Conservation (phyloP, 2,797 vertebrate species). For the Catostomus latipinnis region DNA sequence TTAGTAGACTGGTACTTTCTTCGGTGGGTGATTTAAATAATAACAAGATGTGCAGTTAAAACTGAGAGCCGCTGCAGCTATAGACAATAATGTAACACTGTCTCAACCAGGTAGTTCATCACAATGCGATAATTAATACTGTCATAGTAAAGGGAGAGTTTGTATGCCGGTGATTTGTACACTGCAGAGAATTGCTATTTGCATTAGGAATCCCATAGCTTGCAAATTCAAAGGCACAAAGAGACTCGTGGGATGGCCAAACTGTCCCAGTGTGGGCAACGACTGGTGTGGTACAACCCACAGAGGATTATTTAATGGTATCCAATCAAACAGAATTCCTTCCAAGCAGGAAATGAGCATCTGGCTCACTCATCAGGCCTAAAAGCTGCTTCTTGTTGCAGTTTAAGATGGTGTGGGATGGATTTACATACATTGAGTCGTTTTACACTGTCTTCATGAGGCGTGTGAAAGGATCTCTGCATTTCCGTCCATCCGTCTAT, state of each 20-base stretch:
- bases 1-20: no score
- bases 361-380: not conserved
- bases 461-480: not conserved
- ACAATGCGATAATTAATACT: slow-evolving; percentile 20
- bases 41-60: not conserved
- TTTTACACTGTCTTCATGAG: not conserved
- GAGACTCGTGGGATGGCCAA: not conserved
- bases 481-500: not conserved
- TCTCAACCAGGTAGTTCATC: slow-evolving; percentile 15
- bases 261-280: not conserved
- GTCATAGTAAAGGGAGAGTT: not conserved
- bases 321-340: not conserved
- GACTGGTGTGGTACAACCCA: slow-evolving; percentile 1
- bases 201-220: slow-evolving; percentile 11
- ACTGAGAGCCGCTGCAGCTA: not conserved
- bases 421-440: not conserved
- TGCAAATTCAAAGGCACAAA: slow-evolving; percentile 30
- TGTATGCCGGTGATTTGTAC: slow-evolving; percentile 6
- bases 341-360: not conserved
- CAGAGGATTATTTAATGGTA: slow-evolving; percentile 12
- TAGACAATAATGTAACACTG: not conserved
- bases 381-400: not conserved
- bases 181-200: slow-evolving; percentile 15
- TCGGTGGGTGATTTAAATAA: not conserved
- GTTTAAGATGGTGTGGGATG: not conserved